Base-by-base conservation (phyloP, 2,797 vertebrate species). In the Emydoidea blandingii region DNA sequence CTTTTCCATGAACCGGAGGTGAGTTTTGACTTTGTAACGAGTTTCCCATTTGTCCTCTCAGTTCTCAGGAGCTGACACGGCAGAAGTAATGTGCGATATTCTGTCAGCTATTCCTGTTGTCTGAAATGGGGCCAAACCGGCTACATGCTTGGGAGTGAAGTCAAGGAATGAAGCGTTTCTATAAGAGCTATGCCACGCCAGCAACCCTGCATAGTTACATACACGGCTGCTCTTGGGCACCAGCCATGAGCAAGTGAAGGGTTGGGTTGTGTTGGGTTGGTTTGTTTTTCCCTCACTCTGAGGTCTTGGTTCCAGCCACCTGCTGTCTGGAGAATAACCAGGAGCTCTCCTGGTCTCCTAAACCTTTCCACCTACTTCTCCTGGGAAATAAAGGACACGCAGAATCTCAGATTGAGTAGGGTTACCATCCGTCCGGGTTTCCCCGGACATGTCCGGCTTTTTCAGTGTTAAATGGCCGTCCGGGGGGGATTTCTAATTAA, bases 101-200 rank as follows among this genome's bases (percentile, higher is more conserved):
- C 72, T 74, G 11, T 44, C 11, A 10, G 21, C 41, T 74, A 15
- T 44, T 74, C 34, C 62, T 65, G 8, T n/a, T n/a, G 34, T 65
- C 62, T n/a, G 62, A 65, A 44, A 27, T 44, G 23, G 11, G 21
- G 25, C n/a, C 72, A 44, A 41, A 12, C 72, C 11, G 44, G 72
- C 72, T 74, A 44, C 41, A 27, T 74, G 68, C 57, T 65, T 0
- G 2, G 27, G 23, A 5, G 37, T 44, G 87, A 29, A 1, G 0
- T 2, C 34, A 29, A 23, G 31, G 21, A 31, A 49, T 4, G 10
- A 68, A 52, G 10, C 5, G 1, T 74, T 8, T 8, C 50, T 14
- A 6, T 29, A 44, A 53, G n/a, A 9, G 52, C 37, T 74, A 27
- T 44, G 37, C 23, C 21, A 44, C 11, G 11, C 72, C 23, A 25